Percentiles rank a stretch among this genome's conserved stretches.
Conservation (phyloP, 2,888 invertebrate species). For the Eupithecia subumbrata region DNA sequence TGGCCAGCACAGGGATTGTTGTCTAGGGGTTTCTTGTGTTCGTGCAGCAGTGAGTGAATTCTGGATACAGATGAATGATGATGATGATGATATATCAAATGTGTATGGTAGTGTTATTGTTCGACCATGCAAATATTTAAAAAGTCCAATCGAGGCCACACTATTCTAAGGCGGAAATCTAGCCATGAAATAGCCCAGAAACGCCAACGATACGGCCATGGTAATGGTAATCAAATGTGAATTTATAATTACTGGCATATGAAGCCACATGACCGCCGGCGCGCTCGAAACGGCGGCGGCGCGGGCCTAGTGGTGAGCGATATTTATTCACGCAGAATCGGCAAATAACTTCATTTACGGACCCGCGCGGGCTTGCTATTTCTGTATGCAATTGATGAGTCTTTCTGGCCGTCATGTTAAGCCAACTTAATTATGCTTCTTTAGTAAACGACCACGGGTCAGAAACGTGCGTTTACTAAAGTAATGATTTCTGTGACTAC, state of each 20-base stretch:
- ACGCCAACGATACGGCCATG: slow-evolving; percentile 27
- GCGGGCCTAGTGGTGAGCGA: not conserved
- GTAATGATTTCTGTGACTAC: too few species aligned
- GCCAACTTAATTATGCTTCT: too few species aligned
- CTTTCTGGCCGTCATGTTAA: too few species aligned
- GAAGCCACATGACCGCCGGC: not conserved
- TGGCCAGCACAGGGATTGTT: too few species aligned
- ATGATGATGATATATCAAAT: not conserved
- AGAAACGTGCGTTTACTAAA: too few species aligned
- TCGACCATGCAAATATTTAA: slow-evolving; percentile 2
- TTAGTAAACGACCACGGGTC: too few species aligned
- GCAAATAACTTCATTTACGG: too few species aligned
- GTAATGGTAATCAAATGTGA: not conserved
- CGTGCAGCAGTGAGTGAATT: not conserved
- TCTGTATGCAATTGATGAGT: too few species aligned
- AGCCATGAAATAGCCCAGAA: slow-evolving; percentile 30
- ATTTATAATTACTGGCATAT: slow-evolving; percentile 25
- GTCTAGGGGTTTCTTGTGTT: too few species aligned
- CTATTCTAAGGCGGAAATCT: slow-evolving; percentile 14
- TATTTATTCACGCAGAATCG: slow-evolving; percentile 1
- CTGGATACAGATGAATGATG: not conserved
- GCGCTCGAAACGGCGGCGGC: not conserved
- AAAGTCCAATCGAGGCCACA: not conserved
- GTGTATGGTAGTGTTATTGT: not conserved
- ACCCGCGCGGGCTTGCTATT: too few species aligned